These are phyloP conservation scores for Brachycybe producta DNA, from an alignment of 2,888 invertebrate genomes.

Conservation along the genomic window DNA sequence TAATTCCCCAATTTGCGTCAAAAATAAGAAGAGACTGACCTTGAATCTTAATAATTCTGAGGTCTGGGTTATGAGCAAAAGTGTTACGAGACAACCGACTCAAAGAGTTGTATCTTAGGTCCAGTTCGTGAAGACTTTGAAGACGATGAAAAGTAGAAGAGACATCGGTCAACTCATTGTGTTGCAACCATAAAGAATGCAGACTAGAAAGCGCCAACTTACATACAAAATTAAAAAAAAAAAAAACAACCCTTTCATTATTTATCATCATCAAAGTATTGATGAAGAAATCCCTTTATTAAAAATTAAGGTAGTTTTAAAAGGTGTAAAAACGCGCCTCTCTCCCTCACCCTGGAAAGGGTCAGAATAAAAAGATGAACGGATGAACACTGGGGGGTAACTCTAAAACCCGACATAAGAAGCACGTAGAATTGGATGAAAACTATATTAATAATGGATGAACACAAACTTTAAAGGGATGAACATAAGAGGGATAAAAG, in stretches of 20 bases:
- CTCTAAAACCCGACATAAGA: too few species aligned
- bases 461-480: too few species aligned
- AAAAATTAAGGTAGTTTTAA: too few species aligned
- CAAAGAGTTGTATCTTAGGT: constrained; percentile 9
- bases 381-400: too few species aligned
- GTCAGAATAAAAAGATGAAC: too few species aligned
- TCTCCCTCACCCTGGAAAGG: too few species aligned
- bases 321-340: too few species aligned
- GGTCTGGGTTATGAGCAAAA: constrained; percentile 11
- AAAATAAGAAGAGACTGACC: constrained; percentile 6
- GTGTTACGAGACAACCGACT: constrained; percentile 10
- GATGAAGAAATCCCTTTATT: too few species aligned
- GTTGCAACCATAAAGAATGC: neutral
- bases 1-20: too few species aligned
- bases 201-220: constrained; percentile 11
- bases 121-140: constrained; percentile 11
- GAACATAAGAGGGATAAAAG: too few species aligned
- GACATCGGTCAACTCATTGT: constrained; percentile 7
- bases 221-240: neutral
- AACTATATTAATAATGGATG: too few species aligned
- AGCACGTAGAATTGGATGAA: too few species aligned
- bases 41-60: constrained; percentile 11
- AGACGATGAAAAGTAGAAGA: neutral
- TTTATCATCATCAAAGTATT: neutral
- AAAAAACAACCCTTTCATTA: neutral